Base-by-base conservation (phyloP, 2,113 vertebrate genomes). In the Dinomys branickii region DNA sequence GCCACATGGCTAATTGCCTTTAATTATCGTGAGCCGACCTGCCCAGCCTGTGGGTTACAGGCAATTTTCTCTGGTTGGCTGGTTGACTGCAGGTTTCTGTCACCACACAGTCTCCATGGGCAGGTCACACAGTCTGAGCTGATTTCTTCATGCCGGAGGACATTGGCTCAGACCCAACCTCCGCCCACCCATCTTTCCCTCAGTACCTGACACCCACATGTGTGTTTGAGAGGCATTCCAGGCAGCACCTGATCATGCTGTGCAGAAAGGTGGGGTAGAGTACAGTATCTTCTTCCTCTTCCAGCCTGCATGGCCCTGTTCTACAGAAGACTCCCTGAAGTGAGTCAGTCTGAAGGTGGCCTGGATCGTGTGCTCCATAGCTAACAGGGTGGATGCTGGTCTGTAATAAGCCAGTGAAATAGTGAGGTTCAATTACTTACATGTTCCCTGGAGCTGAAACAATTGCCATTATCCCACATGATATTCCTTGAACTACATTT, bases 401-500 rank as follows among this genome's bases (percentile, higher is more conserved):
- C 78, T 97, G 58, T 85, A 95, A 47, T 88, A 94, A 96, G 95
- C 90, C 7, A 85, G 90, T 92, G 97, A 97, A 56, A 94, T 78
- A 90, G 87, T 50, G 81, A 97, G 90, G 96, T 95, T 97, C 97
- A 88, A 88, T 98, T 98, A 96, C 90, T 96, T 97, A 85, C 75
- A 90, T 44, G 41, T 95, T 97, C 98, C 95, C 94, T 93, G 97
- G 97, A 98, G 98, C 97, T 95, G 97, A 98, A 98, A 98, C 98
- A 98, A 96, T 98, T 96, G 98, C 97, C 94, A 94, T 98, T 98
- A 98, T 96, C 96, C 97, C 96, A 77, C 96, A 71, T 97, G 95
- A 98, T 94, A 97, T 94, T 94, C 93, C 96, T 90, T 98, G 98
- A 98, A 98, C 98, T 99, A 99, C 98, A 98, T 99, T 98, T 98